These are phyloP conservation scores for Rhopilema esculentum DNA, from an alignment of 30 jellyfish, hydroid and myxozoan genomes.

Conservation along the genomic window DNA sequence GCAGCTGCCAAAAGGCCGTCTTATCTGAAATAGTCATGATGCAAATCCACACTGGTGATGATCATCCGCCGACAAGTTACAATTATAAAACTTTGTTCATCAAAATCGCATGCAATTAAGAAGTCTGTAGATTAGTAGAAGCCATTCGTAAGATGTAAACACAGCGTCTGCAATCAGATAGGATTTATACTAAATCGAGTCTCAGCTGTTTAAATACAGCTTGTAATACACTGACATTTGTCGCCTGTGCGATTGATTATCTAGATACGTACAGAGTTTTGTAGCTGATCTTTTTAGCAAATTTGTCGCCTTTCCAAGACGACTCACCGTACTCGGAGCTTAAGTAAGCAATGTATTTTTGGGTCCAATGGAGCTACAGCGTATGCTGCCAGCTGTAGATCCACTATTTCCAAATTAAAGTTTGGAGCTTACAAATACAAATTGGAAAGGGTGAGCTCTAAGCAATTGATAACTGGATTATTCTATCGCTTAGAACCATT, in stretches of 20 bases:
- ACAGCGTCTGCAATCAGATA: slow-evolving; percentile 34
- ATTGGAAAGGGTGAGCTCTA: too few species aligned
- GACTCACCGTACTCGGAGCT: too few species aligned
- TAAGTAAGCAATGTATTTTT: too few species aligned
- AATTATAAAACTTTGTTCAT: slow-evolving; percentile 31
- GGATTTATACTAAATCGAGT: slow-evolving; percentile 41
- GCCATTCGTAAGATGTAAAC: slow-evolving; percentile 9
- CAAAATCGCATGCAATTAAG: slow-evolving; percentile 54
- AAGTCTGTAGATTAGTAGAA: slow-evolving; percentile 21
- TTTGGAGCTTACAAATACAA: too few species aligned
- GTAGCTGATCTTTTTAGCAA: background rate
- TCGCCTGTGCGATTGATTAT: slow-evolving; percentile 46
- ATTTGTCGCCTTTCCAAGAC: background rate
- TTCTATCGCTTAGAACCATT: too few species aligned
- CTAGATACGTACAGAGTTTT: background rate
- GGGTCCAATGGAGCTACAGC: too few species aligned
- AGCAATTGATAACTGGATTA: too few species aligned
- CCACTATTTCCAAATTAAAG: too few species aligned
- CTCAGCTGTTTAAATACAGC: slow-evolving; percentile 54
- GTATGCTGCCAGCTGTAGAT: too few species aligned
- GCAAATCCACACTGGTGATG: slow-evolving; percentile 34
- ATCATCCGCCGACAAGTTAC: slow-evolving; percentile 17
- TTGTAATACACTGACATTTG: slow-evolving; percentile 10
- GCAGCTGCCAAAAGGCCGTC: slow-evolving; percentile 40
- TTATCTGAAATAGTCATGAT: slow-evolving; percentile 13